phyloP scores from a whole-genome alignment of 2,797 vertebrate genomes.

The Clangula hyemalis region DNA sequence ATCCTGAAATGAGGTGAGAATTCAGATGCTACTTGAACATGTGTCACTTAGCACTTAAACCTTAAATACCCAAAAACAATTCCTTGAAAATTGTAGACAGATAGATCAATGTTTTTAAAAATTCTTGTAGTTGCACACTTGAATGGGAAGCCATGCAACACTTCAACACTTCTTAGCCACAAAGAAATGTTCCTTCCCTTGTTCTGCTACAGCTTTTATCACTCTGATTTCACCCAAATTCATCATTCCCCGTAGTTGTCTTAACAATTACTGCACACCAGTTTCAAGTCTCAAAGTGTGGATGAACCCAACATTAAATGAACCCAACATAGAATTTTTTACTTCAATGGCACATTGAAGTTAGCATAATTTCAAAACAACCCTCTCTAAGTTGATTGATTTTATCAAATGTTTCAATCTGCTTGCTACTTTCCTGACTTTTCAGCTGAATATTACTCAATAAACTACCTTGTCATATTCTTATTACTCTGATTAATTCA shows the following conservation, averaged over 20 bases:
- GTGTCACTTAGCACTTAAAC: background rate
- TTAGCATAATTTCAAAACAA: conserved; percentile 10
- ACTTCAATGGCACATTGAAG: background rate
- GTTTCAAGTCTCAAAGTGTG: conserved; percentile 1
- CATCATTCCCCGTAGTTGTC: background rate
- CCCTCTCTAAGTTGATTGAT: background rate
- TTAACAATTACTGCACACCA: background rate
- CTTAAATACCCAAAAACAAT: background rate
- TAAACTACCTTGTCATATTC: conserved; percentile 39
- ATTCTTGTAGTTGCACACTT: background rate
- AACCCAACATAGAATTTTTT: background rate
- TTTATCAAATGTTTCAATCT: conserved; percentile 37
- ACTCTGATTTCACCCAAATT: background rate
- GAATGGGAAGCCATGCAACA: background rate
- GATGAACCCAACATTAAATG: background rate
- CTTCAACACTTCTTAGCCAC: background rate
- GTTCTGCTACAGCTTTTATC: background rate
- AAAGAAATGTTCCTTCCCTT: background rate
- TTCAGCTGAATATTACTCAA: conserved; percentile 39
- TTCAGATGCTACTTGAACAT: background rate
- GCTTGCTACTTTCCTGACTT: conserved; percentile 22
- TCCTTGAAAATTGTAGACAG: background rate
- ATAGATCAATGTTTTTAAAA: background rate
- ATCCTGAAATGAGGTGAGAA: background rate
- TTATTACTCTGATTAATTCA: conserved; percentile 57